phyloP scores from a whole-genome alignment of 2,113 vertebrate species.

The Physeter macrocephalus region DNA sequence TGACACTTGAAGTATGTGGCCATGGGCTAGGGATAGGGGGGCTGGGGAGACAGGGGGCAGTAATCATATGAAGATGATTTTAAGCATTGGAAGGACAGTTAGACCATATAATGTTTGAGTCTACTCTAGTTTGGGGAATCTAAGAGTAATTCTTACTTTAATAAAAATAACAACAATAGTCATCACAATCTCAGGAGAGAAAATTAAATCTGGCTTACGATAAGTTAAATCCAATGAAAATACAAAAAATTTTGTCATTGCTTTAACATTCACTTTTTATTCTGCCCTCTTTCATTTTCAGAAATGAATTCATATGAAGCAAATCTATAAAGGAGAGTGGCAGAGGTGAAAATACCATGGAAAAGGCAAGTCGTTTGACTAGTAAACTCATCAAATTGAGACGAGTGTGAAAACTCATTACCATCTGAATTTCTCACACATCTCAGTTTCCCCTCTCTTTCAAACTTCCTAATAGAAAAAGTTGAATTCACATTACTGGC shows the following conservation, averaged over 20 bases:
- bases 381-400: constrained; percentile 29
- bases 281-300: constrained; percentile 54
- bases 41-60: no score
- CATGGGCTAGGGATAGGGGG: background rate
- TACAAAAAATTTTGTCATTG: constrained; percentile 52
- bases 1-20: background rate
- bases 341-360: constrained; percentile 31
- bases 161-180: constrained; percentile 33
- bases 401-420: constrained; percentile 66
- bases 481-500: constrained; percentile 24
- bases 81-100: background rate
- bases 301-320: constrained; percentile 47
- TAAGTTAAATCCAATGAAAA: constrained; percentile 55
- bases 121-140: background rate
- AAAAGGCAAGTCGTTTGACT: constrained; percentile 16
- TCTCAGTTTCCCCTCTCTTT: constrained; percentile 35
- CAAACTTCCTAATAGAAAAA: constrained; percentile 65
- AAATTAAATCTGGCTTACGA: constrained; percentile 60
- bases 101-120: background rate
- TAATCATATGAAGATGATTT: background rate
- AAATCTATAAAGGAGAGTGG: constrained; percentile 38
- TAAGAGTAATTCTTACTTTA: constrained; percentile 47
- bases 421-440: constrained; percentile 47
- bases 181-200: constrained; percentile 34
- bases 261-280: constrained; percentile 44